Percentiles rank a stretch among this genome's conserved stretches.
These are phyloP conservation scores for Nycticryphes semicollaris DNA, from an alignment of 2,113 vertebrate species.

Conservation along the genomic window DNA sequence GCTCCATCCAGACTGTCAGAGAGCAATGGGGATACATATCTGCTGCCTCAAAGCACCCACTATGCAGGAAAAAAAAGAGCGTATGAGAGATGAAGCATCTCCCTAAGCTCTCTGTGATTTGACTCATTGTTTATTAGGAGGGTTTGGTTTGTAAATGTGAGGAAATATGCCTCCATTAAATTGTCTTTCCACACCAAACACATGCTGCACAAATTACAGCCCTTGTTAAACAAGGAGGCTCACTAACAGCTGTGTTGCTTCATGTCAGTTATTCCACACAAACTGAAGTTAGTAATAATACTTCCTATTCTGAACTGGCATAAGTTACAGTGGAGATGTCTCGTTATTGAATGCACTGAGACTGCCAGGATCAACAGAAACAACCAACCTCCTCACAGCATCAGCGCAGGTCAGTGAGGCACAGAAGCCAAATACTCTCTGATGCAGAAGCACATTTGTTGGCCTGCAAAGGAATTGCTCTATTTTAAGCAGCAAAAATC, in stretches of 20 bases:
- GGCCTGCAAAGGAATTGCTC: neutral
- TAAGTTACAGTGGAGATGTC: neutral
- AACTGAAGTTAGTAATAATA: neutral
- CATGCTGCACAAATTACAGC: neutral
- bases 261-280: fast-evolving
- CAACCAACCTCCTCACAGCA: neutral
- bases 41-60: neutral
- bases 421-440: neutral
- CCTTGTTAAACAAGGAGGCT: neutral
- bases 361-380: neutral
- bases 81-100: neutral
- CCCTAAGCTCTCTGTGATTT: neutral
- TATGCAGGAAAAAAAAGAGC: neutral
- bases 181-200: neutral
- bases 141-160: neutral
- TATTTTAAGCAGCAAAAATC: neutral
- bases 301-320: neutral
- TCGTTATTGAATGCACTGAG: neutral
- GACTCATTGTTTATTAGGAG: neutral
- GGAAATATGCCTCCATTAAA: neutral
- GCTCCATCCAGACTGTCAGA: neutral
- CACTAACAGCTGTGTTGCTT: neutral
- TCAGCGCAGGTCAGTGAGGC: neutral
- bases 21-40: fast-evolving
- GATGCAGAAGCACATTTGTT: neutral